These are phyloP conservation scores for Eristalis tenax DNA, from an alignment of 2,888 invertebrate species.

Conservation along the genomic window DNA sequence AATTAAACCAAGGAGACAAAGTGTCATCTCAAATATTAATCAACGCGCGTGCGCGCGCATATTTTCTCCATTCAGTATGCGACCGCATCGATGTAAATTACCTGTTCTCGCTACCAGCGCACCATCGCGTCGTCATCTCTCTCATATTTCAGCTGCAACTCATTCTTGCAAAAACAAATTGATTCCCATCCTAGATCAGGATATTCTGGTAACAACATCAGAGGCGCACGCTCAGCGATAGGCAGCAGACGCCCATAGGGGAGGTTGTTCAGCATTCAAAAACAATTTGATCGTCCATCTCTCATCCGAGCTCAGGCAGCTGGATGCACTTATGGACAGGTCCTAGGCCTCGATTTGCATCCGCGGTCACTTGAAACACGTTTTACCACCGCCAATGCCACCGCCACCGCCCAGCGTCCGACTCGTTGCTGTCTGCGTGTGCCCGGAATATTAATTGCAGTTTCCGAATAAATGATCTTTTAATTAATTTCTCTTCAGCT, in stretches of 20 bases:
- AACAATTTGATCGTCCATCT: conserved; percentile 71
- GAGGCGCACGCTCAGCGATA: neutral
- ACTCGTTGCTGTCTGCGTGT: conserved; percentile 57
- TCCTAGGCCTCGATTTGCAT: conserved; percentile 62
- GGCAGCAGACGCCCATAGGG: conserved; percentile 43
- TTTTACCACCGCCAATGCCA: conserved; percentile 38
- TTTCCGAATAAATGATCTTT: conserved; percentile 72
- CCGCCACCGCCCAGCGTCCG: conserved; percentile 46
- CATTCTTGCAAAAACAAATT: conserved; percentile 59
- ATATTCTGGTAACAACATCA: conserved; percentile 53
- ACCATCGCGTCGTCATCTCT: neutral
- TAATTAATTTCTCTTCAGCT: conserved; percentile 67
- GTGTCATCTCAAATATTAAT: conserved; percentile 63
- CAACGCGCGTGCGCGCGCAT: conserved; percentile 53
- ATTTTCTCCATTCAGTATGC: conserved; percentile 43
- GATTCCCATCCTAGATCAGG: conserved; percentile 66
- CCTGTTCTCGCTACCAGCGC: conserved; percentile 61
- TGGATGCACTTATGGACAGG: conserved; percentile 67
- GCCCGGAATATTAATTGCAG: conserved; percentile 67
- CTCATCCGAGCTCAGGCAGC: conserved; percentile 66
- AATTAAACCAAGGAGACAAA: conserved; percentile 46
- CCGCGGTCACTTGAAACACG: conserved; percentile 58
- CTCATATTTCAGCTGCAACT: conserved; percentile 29
- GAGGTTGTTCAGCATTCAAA: conserved; percentile 66
- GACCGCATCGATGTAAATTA: conserved; percentile 68